Evolutionary conservation across 2,888 invertebrate genomes (phyloP), one percentile per base, ranked within the genome.

Genomic region (Parnassius orleans): DNA sequence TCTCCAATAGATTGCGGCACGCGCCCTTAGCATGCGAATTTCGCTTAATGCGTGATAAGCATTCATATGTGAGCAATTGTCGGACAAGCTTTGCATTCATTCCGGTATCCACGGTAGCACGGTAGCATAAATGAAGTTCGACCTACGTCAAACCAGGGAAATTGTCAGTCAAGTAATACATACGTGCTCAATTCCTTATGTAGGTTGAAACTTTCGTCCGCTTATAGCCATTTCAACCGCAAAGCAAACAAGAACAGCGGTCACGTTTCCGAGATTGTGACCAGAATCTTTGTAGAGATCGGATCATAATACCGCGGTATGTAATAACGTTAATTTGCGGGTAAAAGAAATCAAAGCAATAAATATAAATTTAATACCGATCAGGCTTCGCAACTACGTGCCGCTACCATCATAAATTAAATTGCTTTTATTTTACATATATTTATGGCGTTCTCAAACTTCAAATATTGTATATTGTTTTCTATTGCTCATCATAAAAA

Each of bases 151-250:
- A 76, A 80, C 76, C 79, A 84, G 84, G 85, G 87, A 87, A 88
- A 88, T 83, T 84, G 81, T 78, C 80, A 73, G 79, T 75, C 75
- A 76, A 77, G 69, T 81, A 77, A 82, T 82, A 84, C 80, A 82
- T 83, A 83, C 84, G 83, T 82, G 82, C 81, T 77, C 78, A 74
- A 76, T 76, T 72, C 66, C 70, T 72, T 68, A 87, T 85, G 86
- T 89, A 83, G 87, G 88, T 80, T 84, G 80, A 75, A 79, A 87
- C 88, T 90, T 89, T 90, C 89, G 82, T 87, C 81, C 77, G 80
- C 75, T 78, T 77, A 74, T 74, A 79, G 79, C 75, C 75, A 78
- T 80, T 80, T 75, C 76, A 54, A 81, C 88, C 87, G 85, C 84
- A 87, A 88, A 78, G 78, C 72, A 81, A 87, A 89, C 86, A 83